phyloP scores from a whole-genome alignment of 2,888 invertebrate species.

The Dorcus hopei region DNA sequence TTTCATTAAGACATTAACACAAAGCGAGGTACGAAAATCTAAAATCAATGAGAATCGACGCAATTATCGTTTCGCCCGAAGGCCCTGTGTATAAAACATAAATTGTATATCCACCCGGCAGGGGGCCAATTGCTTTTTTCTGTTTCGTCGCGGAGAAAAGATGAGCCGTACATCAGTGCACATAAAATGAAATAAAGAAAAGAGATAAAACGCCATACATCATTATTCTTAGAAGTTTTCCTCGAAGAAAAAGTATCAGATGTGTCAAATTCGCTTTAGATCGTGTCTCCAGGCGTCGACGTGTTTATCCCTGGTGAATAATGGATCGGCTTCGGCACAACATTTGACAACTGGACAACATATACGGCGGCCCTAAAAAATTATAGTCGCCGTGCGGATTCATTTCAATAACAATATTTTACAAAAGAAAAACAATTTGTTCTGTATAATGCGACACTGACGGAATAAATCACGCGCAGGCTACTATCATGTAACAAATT shows the following conservation, averaged over 20 bases:
- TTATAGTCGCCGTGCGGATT: too few species aligned
- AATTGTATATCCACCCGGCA: neutral
- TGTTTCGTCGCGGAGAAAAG: neutral
- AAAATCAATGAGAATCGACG: too few species aligned
- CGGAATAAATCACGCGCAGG: too few species aligned
- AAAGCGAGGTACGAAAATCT: too few species aligned
- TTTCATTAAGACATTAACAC: too few species aligned
- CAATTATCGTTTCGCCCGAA: too few species aligned
- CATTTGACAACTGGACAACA: slow-evolving; percentile 37
- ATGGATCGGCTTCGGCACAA: slow-evolving; percentile 34
- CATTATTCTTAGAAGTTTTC: slow-evolving; percentile 38
- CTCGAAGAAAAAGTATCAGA: slow-evolving; percentile 38
- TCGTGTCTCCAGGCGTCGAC: slow-evolving; percentile 32
- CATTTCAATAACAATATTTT: too few species aligned
- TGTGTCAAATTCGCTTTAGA: slow-evolving; percentile 36
- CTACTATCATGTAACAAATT: too few species aligned
- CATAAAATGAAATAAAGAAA: slow-evolving; percentile 31
- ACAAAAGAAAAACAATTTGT: too few species aligned
- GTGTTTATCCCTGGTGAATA: slow-evolving; percentile 37
- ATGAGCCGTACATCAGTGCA: slow-evolving; percentile 6
- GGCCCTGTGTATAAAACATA: neutral
- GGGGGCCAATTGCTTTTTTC: slow-evolving; percentile 1
- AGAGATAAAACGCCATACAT: slow-evolving; percentile 32
- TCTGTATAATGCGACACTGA: too few species aligned
- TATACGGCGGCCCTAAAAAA: too few species aligned